A percentile compares a stretch with the other conserved stretches of the same genome.
Evolutionary conservation across 2,113 vertebrate genomes (phyloP).

Genomic region (Notechis scutatus): DNA sequence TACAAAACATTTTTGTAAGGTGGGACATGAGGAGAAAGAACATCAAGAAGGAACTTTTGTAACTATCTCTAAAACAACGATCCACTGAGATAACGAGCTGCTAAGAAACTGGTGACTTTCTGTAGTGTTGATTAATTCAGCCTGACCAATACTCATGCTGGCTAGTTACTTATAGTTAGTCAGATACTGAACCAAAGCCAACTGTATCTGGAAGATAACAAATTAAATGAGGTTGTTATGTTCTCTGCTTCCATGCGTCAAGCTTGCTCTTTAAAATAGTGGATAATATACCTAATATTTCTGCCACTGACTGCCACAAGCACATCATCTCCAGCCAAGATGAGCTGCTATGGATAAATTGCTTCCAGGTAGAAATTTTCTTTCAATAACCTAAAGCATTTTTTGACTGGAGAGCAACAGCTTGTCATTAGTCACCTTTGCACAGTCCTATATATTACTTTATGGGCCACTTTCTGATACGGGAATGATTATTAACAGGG

Average conservation of each 20-base stretch:
- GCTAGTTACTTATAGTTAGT: not conserved
- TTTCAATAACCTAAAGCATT: not conserved
- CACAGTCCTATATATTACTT: not conserved
- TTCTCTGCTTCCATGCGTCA: not conserved
- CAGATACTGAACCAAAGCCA: not conserved
- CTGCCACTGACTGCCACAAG: not conserved
- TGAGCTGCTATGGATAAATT: not conserved
- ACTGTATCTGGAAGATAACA: not conserved
- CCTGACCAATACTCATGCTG: not conserved
- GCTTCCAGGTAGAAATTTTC: not conserved
- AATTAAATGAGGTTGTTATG: not conserved
- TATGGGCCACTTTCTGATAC: not conserved
- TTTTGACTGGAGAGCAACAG: not conserved
- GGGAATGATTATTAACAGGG: not conserved
- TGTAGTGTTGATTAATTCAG: not conserved
- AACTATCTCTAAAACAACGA: not conserved
- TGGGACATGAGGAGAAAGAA: not conserved
- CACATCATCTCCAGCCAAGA: not conserved
- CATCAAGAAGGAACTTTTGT: not conserved
- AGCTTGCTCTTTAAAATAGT: not conserved
- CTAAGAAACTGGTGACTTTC: not conserved
- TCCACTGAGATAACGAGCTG: not conserved
- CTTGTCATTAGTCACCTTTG: not conserved
- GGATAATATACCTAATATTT: not conserved
- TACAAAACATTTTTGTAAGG: not conserved